Evolutionary conservation across 2,113 vertebrate species (phyloP).

Genomic region (Notiomystis cincta): DNA sequence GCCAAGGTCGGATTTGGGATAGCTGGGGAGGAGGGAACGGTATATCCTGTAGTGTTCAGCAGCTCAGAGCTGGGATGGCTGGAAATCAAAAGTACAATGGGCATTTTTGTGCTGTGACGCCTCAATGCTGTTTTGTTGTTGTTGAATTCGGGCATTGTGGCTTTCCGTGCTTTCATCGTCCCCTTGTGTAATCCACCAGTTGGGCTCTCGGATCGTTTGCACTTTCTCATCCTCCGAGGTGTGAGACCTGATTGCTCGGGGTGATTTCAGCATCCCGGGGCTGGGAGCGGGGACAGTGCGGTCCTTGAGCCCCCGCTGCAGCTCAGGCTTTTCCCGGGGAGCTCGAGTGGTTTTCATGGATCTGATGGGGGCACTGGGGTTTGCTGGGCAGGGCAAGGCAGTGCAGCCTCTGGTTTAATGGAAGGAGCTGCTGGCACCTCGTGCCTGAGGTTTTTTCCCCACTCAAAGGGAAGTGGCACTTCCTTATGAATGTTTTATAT

Average conservation of each 20-base stretch:
- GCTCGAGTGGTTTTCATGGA: background rate
- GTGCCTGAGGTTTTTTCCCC: background rate
- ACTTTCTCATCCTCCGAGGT: background rate
- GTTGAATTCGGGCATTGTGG: constrained; percentile 28
- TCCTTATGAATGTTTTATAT: background rate
- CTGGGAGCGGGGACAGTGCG: background rate
- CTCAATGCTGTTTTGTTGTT: constrained; percentile 51
- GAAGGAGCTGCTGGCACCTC: background rate
- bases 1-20: background rate
- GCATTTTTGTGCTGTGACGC: constrained; percentile 6
- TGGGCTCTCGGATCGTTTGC: background rate
- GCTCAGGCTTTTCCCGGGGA: rapidly evolving
- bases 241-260: background rate
- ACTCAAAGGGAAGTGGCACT: background rate
- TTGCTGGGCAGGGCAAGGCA: background rate
- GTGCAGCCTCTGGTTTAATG: rapidly evolving
- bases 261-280: background rate
- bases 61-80: background rate
- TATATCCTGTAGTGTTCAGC: background rate
- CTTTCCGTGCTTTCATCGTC: background rate
- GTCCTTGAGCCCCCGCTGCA: background rate
- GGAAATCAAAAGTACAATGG: background rate
- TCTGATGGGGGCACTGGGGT: background rate
- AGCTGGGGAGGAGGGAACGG: background rate
- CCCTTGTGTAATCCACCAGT: background rate